These are phyloP conservation scores for Drosophila borealis DNA, from an alignment of 2,888 invertebrate genomes.

Conservation along the genomic window DNA sequence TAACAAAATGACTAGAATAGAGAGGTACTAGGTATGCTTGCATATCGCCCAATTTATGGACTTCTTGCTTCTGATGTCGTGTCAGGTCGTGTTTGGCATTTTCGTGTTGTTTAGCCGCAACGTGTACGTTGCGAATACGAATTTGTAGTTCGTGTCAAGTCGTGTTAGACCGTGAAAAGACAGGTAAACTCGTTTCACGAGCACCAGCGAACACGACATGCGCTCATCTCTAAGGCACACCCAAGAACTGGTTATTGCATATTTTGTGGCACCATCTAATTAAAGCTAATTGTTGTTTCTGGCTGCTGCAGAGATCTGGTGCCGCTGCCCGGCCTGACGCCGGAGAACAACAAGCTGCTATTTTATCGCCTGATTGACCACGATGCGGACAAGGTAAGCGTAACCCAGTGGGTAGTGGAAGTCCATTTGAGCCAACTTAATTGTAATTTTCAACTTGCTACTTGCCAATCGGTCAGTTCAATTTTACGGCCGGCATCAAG, in stretches of 20 bases:
- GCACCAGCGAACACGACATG: background rate
- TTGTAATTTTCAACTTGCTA: slow-evolving; percentile 9
- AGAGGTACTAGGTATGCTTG: no score
- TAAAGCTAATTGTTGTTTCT: slow-evolving; percentile 10
- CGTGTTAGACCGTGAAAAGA: background rate
- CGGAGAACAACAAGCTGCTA: slow-evolving; percentile 89
- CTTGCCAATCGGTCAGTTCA: slow-evolving; percentile 84
- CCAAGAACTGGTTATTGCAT: slow-evolving; percentile 30
- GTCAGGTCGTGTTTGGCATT: background rate
- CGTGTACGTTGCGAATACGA: no score
- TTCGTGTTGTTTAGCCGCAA: background rate
- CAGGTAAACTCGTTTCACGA: background rate
- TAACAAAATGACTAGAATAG: no score
- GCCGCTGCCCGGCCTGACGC: slow-evolving; percentile 88
- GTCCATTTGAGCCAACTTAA: background rate
- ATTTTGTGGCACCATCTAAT: slow-evolving; percentile 27
- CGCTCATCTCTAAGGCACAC: slow-evolving; percentile 7
- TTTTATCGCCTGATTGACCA: slow-evolving; percentile 88
- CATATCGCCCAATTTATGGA: no score
- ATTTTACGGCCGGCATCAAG: slow-evolving; percentile 88
- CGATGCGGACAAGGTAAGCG: slow-evolving; percentile 86
- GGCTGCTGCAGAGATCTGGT: slow-evolving; percentile 87
- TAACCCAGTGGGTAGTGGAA: background rate
- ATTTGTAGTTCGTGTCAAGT: background rate
- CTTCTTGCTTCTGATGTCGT: background rate